Evolutionary conservation across 1,140 invertebrate genomes (phyloP), one percentile per base, ranked within the genome.

Genomic region (Papilio machaon): DNA sequence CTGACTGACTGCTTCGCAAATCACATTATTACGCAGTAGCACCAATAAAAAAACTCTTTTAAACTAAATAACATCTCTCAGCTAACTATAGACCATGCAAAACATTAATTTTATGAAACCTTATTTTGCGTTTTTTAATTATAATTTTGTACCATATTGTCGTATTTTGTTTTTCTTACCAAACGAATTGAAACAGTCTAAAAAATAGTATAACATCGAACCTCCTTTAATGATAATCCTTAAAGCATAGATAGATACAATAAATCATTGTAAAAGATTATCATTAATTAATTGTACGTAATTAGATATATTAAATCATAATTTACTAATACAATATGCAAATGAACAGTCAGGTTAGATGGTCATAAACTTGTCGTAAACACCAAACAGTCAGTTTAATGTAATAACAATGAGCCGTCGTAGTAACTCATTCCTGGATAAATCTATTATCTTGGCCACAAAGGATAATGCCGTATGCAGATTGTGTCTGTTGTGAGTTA

Each of bases 321-420:
- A 87, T 80, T 85, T 80, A 85, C 78, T 74, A 82, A 83, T 81
- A 85, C 83, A 82, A 79, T 84, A 88, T 88, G 86, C 83, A 86
- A 88, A 88, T 85, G 67, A 75, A 70, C 75, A 70, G 70, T 76
- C 80, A 84, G 80, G 74, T 83, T 83, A 84, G 85, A 87, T 88
- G 84, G 86, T 83, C 86, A 86, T 87, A 88, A 86, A 86, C 85
- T 85, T 81, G 80, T 81, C 83, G 76, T 85, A 52, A 75, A 75
- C 47, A 75, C 46, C 9, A 19, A 49, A 30, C 47, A 75, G 49
- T 54, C 75, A 58, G 75, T 77, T 30, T 58, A 58, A 88, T 86
- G 82, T 85, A 84, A 86, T 83, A 81, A 75, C 70, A 82, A 74
- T 60, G 75, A 60, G 75, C 30, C 75, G 75, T 76, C 74, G 74